phyloP scores from a whole-genome alignment of 2,888 invertebrate species.

The Cryptophagus acutangulus region DNA sequence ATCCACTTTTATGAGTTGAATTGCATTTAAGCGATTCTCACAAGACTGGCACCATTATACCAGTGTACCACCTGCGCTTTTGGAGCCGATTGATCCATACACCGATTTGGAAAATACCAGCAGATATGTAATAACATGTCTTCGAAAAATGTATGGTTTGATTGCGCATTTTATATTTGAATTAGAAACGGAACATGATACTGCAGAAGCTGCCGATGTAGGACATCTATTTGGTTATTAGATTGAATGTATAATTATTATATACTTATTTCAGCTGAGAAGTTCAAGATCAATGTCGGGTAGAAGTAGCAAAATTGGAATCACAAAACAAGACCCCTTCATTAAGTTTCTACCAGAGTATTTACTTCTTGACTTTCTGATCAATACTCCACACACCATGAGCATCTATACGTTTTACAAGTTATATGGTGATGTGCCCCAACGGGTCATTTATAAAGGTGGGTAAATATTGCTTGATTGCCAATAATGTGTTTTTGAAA shows the following conservation, averaged over 20 bases:
- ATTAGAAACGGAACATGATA: not conserved
- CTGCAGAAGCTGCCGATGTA: not conserved
- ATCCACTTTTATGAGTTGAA: not conserved
- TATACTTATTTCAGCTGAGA: not conserved
- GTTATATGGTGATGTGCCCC: conserved; percentile 22
- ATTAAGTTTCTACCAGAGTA: conserved; percentile 24
- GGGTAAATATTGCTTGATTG: too few species aligned
- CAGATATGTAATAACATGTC: conserved; percentile 24
- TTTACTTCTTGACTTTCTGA: conserved; percentile 25
- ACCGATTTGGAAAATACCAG: conserved; percentile 22
- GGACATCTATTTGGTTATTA: not conserved
- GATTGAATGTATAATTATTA: conserved; percentile 2
- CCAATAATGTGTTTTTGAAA: too few species aligned
- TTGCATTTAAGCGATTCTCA: conserved; percentile 26
- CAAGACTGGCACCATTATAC: conserved; percentile 26
- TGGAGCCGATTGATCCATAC: conserved; percentile 23
- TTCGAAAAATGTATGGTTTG: conserved; percentile 25
- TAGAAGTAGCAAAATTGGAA: not conserved
- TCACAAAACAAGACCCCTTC: conserved; percentile 11
- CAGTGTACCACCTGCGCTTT: conserved; percentile 25
- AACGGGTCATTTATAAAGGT: too few species aligned
- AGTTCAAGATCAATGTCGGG: not conserved
- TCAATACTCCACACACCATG: conserved; percentile 21
- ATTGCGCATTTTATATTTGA: conserved; percentile 15
- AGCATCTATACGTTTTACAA: conserved; percentile 17